These are phyloP conservation scores for Drosophila pegasa DNA, from an alignment of 2,888 invertebrate genomes.

Conservation along the genomic window DNA sequence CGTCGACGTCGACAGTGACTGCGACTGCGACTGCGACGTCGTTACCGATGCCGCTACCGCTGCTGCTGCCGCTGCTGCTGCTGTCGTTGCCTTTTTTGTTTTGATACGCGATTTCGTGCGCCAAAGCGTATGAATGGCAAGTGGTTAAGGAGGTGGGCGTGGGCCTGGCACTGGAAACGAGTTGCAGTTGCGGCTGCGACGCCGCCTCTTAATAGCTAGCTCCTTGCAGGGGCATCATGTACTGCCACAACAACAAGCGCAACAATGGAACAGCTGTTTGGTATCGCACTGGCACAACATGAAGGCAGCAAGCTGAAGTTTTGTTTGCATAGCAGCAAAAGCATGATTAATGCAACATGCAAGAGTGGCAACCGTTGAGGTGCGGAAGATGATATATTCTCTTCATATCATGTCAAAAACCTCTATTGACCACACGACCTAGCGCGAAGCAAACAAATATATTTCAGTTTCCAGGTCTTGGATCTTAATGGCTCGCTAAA, in stretches of 20 bases:
- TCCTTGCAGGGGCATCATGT: slow-evolving; percentile 44
- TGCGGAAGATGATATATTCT: neutral
- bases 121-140: slow-evolving; percentile 56
- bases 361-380: neutral
- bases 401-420: slow-evolving; percentile 15
- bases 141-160: slow-evolving; percentile 30
- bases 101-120: slow-evolving; percentile 71
- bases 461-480: slow-evolving; percentile 15
- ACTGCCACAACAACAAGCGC: slow-evolving; percentile 21
- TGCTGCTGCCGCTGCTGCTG: neutral
- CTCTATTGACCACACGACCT: slow-evolving; percentile 10
- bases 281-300: slow-evolving; percentile 10
- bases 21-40: neutral
- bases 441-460: neutral
- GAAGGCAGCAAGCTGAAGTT: slow-evolving; percentile 25
- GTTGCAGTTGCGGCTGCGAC: slow-evolving; percentile 50
- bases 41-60: neutral
- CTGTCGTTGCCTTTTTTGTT: slow-evolving; percentile 63
- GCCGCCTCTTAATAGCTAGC: slow-evolving; percentile 40
- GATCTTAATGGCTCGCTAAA: slow-evolving; percentile 2
- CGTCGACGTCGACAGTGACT: slow-evolving; percentile 6
- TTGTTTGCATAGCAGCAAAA: slow-evolving; percentile 11
- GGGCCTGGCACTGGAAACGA: slow-evolving; percentile 44
- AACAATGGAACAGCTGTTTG: slow-evolving; percentile 48
- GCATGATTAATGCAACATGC: slow-evolving; percentile 9